These are phyloP conservation scores for Alexandromys fortis DNA, from an alignment of 2,113 vertebrate species.

Conservation along the genomic window DNA sequence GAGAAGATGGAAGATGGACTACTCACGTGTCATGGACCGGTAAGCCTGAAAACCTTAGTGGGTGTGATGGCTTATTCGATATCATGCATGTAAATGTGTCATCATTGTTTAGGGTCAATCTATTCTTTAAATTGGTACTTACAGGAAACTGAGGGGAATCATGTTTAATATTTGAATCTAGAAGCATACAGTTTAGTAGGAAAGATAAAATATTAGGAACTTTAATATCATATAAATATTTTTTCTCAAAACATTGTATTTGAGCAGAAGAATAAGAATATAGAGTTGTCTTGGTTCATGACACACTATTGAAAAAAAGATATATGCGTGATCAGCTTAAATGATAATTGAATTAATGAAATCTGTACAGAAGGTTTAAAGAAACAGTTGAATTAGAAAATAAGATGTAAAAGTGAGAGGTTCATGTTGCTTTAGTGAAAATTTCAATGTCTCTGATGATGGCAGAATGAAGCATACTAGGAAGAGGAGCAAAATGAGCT, in stretches of 20 bases:
- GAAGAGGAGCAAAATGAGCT: neutral
- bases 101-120: neutral
- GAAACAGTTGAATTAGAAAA: neutral
- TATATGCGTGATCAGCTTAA: neutral
- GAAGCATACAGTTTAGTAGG: neutral
- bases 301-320: neutral
- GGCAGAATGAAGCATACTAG: neutral
- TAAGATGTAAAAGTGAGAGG: neutral
- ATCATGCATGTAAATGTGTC: neutral
- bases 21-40: conserved; percentile 93
- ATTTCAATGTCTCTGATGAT: neutral
- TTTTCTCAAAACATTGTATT: neutral
- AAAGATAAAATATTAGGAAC: conserved; percentile 39
- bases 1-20: conserved; percentile 93
- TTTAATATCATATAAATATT: neutral
- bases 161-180: neutral
- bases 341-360: neutral
- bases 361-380: neutral
- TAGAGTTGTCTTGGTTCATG: neutral
- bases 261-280: neutral
- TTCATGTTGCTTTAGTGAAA: neutral
- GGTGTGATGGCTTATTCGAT: neutral
- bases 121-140: neutral
- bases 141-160: neutral
- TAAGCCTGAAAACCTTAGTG: conserved; percentile 82